Evolutionary conservation across 2,888 invertebrate species (phyloP).

Genomic region (Dolomedes plantarius): DNA sequence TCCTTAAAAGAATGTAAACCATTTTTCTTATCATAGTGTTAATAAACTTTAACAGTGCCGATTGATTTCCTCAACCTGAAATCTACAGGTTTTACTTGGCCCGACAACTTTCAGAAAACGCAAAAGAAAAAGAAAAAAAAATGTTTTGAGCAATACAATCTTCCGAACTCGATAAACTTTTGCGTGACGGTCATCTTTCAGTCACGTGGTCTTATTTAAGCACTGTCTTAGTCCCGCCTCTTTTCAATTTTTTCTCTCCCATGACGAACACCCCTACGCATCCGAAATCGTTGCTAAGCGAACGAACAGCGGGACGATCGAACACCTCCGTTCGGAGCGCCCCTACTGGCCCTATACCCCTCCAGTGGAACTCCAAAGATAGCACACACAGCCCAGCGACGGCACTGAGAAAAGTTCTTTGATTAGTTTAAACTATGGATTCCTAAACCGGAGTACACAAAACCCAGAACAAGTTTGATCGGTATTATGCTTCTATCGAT

Average conservation of each 20-base stretch:
- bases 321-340: conserved; percentile 9
- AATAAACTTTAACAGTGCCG: too few relatives aligned
- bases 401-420: not conserved
- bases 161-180: conserved; percentile 16
- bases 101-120: too few relatives aligned
- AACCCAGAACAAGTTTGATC: not conserved
- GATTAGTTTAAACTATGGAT: not conserved
- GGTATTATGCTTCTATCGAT: not conserved
- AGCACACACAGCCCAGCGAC: not conserved
- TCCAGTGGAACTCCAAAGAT: not conserved
- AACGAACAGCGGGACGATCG: conserved; percentile 1
- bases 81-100: too few relatives aligned
- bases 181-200: conserved; percentile 36
- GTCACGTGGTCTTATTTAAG: conserved; percentile 64
- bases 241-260: not conserved
- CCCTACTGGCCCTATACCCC: conserved; percentile 8
- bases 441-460: not conserved
- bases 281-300: conserved; percentile 21
- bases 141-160: not conserved
- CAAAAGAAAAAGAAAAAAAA: not conserved
- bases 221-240: conserved; percentile 26
- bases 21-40: too few relatives aligned
- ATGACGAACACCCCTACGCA: conserved; percentile 21
- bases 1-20: too few relatives aligned
- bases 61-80: too few relatives aligned